Percentiles rank a stretch among this genome's conserved stretches.
phyloP scores from a whole-genome alignment of 2,797 vertebrate genomes.

The Acanthurus leucopareius region DNA sequence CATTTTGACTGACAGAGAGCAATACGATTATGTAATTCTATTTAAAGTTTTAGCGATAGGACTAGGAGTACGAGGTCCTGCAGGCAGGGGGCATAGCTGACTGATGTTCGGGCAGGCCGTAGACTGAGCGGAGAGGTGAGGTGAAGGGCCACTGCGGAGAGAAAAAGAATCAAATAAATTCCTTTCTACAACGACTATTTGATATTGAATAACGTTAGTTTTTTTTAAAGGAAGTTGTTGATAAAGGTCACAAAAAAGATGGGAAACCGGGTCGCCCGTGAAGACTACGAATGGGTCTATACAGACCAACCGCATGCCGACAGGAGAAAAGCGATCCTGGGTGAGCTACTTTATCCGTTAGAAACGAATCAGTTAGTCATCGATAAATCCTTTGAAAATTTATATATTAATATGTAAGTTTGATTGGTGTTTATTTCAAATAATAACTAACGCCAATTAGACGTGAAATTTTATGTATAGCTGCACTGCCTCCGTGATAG shows the following conservation, averaged over 20 bases:
- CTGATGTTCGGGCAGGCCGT: neutral
- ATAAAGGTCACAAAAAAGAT: constrained; percentile 70
- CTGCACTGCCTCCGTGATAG: too few relatives aligned
- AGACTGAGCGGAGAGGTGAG: neutral
- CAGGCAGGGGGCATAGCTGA: neutral
- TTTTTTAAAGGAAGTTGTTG: neutral
- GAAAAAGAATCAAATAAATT: neutral
- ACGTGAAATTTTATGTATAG: neutral
- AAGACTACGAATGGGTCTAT: constrained; percentile 97
- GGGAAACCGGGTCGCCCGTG: constrained; percentile 90
- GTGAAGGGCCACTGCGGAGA: too few relatives aligned
- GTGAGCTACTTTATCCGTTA: constrained; percentile 83
- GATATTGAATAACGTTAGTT: too few relatives aligned
- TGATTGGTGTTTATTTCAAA: rapidly evolving
- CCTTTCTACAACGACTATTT: neutral
- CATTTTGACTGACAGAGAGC: too few relatives aligned
- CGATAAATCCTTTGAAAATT: neutral
- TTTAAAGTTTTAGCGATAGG: neutral
- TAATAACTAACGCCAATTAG: neutral
- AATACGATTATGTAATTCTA: neutral
- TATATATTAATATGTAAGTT: too few relatives aligned
- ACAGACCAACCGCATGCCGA: constrained; percentile 94
- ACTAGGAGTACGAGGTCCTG: constrained; percentile 9
- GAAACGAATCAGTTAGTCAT: neutral
- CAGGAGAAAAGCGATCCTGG: constrained; percentile 91